Conservation (phyloP, 2,888 invertebrate genomes). For the Smittia aterrima region DNA sequence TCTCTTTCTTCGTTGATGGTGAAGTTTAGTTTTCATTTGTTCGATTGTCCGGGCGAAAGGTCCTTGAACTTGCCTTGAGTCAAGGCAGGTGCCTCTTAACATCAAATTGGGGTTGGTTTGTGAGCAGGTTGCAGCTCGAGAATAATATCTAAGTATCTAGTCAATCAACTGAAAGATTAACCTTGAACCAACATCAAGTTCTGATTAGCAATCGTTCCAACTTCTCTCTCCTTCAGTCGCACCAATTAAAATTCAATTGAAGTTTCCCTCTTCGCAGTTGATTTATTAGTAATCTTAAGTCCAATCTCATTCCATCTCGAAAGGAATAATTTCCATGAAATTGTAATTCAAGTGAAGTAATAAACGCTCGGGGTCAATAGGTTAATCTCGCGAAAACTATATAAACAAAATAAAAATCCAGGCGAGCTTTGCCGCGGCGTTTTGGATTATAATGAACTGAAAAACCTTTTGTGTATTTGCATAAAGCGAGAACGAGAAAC, state of each 20-base stretch:
- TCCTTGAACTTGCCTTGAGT: constrained; percentile 14
- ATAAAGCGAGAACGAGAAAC: neutral
- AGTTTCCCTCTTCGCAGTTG: neutral
- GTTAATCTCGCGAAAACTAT: constrained; percentile 14
- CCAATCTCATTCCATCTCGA: neutral
- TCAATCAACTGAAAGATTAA: neutral
- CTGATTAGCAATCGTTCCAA: neutral
- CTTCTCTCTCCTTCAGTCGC: no score
- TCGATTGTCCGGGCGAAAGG: neutral
- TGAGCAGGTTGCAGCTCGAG: neutral
- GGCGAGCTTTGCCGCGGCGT: neutral
- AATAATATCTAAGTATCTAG: no score
- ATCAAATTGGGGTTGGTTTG: neutral
- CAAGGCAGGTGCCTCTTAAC: constrained; percentile 1
- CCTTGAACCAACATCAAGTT: neutral
- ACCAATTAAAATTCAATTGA: constrained; percentile 22
- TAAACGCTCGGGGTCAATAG: constrained; percentile 19
- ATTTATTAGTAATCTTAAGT: constrained; percentile 14
- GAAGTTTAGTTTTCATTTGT: neutral
- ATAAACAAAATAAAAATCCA: neutral
- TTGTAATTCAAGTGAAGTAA: constrained; percentile 15
- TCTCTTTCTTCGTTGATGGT: neutral
- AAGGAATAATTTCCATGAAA: neutral
- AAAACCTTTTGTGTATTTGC: constrained; percentile 8
- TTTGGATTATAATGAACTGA: constrained; percentile 10